phyloP scores from a whole-genome alignment of 1,140 invertebrate species.

The Platorchestia sp. region DNA sequence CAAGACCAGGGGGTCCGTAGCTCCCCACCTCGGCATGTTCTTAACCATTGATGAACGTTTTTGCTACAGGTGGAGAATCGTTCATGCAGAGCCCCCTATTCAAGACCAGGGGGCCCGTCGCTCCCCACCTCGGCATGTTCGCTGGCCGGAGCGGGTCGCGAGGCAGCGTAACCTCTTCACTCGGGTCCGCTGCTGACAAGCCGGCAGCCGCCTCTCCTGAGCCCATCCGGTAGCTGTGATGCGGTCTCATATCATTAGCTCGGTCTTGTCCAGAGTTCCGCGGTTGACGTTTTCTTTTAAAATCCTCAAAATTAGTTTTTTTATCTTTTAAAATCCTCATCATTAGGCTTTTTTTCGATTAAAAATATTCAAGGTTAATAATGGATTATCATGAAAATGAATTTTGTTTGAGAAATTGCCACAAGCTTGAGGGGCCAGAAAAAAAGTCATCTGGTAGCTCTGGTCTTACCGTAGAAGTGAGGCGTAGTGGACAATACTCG shows the following conservation, averaged over 20 bases:
- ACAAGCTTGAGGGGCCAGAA: neutral
- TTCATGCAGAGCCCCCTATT: constrained; percentile 48
- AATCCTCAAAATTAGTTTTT: too few relatives aligned
- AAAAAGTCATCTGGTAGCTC: too few relatives aligned
- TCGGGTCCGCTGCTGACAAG: neutral
- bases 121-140: neutral
- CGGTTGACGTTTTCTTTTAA: too few relatives aligned
- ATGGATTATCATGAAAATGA: too few relatives aligned
- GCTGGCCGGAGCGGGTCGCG: neutral
- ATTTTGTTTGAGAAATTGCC: too few relatives aligned
- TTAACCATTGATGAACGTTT: neutral
- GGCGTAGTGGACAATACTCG: too few relatives aligned
- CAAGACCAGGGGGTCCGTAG: neutral
- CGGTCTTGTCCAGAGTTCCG: neutral
- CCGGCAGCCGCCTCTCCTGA: neutral
- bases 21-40: neutral
- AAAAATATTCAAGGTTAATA: too few relatives aligned
- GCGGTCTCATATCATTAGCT: neutral
- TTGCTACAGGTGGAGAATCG: neutral
- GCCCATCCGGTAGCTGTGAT: neutral
- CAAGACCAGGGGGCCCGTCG: neutral
- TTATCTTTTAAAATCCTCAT: too few relatives aligned
- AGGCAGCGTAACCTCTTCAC: neutral
- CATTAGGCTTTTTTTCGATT: too few relatives aligned
- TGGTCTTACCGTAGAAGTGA: too few relatives aligned